These are phyloP conservation scores for Tachypleus tridentatus DNA, from an alignment of 1,140 invertebrate genomes.

Conservation along the genomic window DNA sequence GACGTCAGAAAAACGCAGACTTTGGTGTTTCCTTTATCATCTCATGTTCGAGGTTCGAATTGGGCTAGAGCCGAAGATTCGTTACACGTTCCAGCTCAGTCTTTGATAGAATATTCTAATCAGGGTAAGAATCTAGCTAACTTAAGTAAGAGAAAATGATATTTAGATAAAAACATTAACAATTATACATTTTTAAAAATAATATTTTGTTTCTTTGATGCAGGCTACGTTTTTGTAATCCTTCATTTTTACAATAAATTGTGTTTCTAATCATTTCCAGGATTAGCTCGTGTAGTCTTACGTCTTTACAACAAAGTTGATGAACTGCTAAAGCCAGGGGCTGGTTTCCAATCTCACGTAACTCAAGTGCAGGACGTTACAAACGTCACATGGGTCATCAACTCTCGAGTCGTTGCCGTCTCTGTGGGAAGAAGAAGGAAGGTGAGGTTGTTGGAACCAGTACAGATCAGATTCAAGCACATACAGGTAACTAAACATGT, in stretches of 20 bases:
- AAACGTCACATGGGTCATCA: conserved; percentile 47
- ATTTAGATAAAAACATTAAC: background rate
- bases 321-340: conserved; percentile 47
- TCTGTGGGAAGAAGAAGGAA: conserved; percentile 74
- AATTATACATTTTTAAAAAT: background rate
- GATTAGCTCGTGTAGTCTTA: conserved; percentile 53
- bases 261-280: conserved; percentile 40
- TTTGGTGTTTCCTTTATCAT: too few relatives aligned
- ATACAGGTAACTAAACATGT: conserved; percentile 40
- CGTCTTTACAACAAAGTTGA: conserved; percentile 82
- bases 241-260: too few relatives aligned
- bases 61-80: conserved; percentile 22
- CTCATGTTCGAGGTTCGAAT: background rate
- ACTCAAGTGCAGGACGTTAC: conserved; percentile 1
- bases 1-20: too few relatives aligned
- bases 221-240: background rate
- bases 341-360: conserved; percentile 11
- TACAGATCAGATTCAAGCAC: conserved; percentile 66
- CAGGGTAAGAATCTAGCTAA: conserved; percentile 37
- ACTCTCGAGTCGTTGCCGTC: conserved; percentile 83
- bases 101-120: conserved; percentile 22
- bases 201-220: background rate
- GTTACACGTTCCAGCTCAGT: conserved; percentile 20
- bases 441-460: conserved; percentile 61
- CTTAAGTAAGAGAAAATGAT: background rate